Conservation (phyloP, 1,140 invertebrate genomes). For the Stegodyphus dumicola region DNA sequence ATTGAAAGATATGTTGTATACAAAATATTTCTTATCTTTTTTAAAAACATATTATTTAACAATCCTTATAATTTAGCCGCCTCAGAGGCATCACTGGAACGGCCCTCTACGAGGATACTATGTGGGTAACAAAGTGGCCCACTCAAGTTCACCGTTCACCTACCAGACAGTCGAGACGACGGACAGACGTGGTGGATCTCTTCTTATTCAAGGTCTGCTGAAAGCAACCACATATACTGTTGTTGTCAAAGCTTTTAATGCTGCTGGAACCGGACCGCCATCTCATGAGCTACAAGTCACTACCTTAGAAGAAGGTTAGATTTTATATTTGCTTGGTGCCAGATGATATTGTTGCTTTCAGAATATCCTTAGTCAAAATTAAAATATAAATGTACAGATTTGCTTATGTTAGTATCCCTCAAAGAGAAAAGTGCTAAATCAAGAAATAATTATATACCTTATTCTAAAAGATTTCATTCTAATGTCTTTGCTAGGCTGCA, state of each 20-base stretch:
- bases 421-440: no score
- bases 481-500: no score
- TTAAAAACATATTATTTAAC: no score
- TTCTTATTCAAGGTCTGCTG: constrained; percentile 57
- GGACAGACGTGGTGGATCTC: constrained; percentile 26
- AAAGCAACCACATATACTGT: constrained; percentile 64
- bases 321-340: no score
- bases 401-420: no score
- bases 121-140: constrained; percentile 59
- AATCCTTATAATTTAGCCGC: constrained; percentile 70
- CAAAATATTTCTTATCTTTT: no score
- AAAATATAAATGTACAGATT: no score
- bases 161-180: constrained; percentile 45
- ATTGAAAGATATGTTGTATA: no score
- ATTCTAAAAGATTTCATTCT: no score
- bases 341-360: no score
- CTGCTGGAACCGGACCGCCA: constrained; percentile 63
- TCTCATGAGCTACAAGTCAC: constrained; percentile 62
- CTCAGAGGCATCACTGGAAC: constrained; percentile 89
- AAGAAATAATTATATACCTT: no score
- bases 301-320: constrained; percentile 64
- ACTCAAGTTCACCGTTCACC: constrained; percentile 29
- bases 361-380: no score
- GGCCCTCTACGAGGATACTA: constrained; percentile 88
- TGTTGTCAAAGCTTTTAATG: constrained; percentile 64